Percentiles rank a stretch among this genome's conserved stretches.
Conservation (phyloP, 2,797 vertebrate species). For the Pseudochirops cupreus region DNA sequence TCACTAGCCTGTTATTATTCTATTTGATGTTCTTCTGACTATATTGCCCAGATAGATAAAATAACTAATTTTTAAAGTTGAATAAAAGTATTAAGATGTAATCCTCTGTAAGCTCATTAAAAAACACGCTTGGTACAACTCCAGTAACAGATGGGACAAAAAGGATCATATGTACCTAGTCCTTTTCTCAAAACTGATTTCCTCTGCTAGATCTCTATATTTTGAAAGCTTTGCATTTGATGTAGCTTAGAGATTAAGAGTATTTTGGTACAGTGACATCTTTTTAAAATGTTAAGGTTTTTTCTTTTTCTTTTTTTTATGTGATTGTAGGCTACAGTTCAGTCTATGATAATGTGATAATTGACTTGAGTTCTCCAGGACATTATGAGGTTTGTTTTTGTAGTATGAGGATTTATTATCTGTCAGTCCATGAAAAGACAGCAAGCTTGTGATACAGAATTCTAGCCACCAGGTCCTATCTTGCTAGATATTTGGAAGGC, state of each 20-base stretch:
- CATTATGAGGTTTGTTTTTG: background rate
- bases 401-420: background rate
- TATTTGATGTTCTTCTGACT: background rate
- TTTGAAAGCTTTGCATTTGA: background rate
- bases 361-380: background rate
- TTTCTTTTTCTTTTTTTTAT: background rate
- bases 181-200: background rate
- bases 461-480: background rate
- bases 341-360: background rate
- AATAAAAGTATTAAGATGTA: background rate
- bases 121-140: background rate
- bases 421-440: background rate
- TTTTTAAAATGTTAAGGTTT: background rate
- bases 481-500: background rate
- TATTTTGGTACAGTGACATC: background rate
- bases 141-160: conserved; percentile 9
- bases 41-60: background rate
- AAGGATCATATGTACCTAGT: background rate
- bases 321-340: background rate
- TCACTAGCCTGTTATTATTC: background rate
- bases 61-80: background rate
- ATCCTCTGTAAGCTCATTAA: background rate
- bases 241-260: background rate
- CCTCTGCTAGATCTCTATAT: background rate
- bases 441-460: background rate